These are phyloP conservation scores for Lanius collurio DNA, from an alignment of 2,113 vertebrate species.

Conservation along the genomic window DNA sequence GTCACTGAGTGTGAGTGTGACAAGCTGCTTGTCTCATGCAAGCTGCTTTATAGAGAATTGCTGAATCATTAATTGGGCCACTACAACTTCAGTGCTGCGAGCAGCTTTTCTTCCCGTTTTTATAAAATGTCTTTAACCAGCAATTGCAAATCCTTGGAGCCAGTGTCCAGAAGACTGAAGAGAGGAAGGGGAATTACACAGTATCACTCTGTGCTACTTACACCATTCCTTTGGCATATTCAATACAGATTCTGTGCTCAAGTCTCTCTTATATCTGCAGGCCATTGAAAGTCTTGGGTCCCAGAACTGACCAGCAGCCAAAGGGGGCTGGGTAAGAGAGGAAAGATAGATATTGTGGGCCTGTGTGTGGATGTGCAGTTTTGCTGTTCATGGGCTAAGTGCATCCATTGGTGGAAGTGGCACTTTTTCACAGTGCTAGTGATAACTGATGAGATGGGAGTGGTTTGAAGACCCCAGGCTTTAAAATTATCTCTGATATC, in stretches of 20 bases:
- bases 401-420: not conserved
- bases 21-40: not conserved
- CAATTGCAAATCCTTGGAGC: not conserved
- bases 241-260: not conserved
- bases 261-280: not conserved
- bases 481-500: not conserved
- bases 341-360: not conserved
- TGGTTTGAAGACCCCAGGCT: not conserved
- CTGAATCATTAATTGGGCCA: not conserved
- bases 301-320: not conserved
- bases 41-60: not conserved
- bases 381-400: not conserved
- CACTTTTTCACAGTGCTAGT: not conserved
- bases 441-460: not conserved
- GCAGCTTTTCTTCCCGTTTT: not conserved
- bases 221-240: not conserved
- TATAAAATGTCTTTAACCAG: not conserved
- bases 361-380: not conserved
- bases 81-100: not conserved
- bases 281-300: not conserved
- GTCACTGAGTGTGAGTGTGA: not conserved
- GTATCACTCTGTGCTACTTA: not conserved
- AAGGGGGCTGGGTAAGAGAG: not conserved
- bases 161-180: not conserved
- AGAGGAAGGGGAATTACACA: not conserved